Base-by-base conservation (phyloP, 2,888 invertebrate genomes). In the Acheta domesticus region DNA sequence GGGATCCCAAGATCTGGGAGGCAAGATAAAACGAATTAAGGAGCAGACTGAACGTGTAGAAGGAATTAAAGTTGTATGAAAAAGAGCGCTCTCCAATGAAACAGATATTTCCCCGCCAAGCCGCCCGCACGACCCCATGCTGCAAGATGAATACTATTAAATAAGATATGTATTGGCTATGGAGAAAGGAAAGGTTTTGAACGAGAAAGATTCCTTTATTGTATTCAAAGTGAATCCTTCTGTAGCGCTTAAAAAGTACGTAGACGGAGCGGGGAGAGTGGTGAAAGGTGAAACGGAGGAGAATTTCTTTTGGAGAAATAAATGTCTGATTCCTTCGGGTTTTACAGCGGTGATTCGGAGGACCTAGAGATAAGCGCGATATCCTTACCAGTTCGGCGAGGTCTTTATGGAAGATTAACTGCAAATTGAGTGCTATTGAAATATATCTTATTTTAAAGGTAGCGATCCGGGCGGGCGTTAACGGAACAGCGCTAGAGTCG, bases 401-500 rank as follows among this genome's bases (percentile, higher is more conserved):
- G 62, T 62, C 62, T 62, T 62, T 62, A 62, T 62, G 62, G 62
- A 62, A 12, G 62, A 62, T 62, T 62, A 62, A 62, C 62, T 62
- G 62, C 62, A 62, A 62, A 62, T 62, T 62, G 62, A 62, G 16
- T 62, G n/a, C 62, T n/a, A n/a, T 62, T 19, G 62, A 16, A 62
- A 16, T 62, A 62, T 62, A 62, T 62, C 62, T 62, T 19, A 62
- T 62, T 62, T 62, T 62, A 62, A 62, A 62, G 62, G 62, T 62
- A n/a, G 14, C 16, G 62, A n/a, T n/a, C 16, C n/a, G 16, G 62
- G 62, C 62, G 62, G n/a, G n/a, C 8, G 36, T 36, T 36, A 36
- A 36, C 36, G 36, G 36, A 36, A 36, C 36, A n/a, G 62, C 14
- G 62, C n/a, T 62, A 62, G n/a, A 14, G 16, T 62, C n/a, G 62